These are phyloP conservation scores for Pyxicephalus adspersus DNA, from an alignment of 2,113 vertebrate species.

Conservation along the genomic window DNA sequence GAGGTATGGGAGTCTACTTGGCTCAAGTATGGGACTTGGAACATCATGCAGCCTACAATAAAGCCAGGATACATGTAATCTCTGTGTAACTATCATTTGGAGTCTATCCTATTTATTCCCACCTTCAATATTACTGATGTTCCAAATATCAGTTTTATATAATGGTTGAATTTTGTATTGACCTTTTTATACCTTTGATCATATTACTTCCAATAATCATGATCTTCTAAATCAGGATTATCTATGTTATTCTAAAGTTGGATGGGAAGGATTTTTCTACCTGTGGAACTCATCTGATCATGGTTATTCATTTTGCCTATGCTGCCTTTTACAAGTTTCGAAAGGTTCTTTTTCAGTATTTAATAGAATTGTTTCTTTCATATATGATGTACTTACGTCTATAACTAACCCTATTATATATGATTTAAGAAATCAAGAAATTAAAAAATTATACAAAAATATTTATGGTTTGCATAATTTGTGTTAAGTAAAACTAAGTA, in stretches of 20 bases:
- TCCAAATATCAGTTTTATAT: not conserved
- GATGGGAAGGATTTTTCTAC: conserved; percentile 45
- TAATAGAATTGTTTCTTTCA: not conserved
- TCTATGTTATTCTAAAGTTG: conserved; percentile 31
- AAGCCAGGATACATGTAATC: too few relatives aligned
- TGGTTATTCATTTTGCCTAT: conserved; percentile 30
- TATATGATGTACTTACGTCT: conserved; percentile 20
- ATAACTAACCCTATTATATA: conserved; percentile 45
- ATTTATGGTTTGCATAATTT: too few relatives aligned
- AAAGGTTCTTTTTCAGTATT: not conserved
- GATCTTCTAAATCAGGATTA: conserved; percentile 34
- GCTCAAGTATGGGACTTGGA: too few relatives aligned
- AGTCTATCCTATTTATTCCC: conserved; percentile 12
- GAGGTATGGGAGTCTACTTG: too few relatives aligned
- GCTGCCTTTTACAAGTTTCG: not conserved
- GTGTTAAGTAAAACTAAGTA: too few relatives aligned
- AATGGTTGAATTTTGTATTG: conserved; percentile 11
- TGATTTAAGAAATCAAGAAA: conserved; percentile 43
- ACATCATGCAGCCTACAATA: too few relatives aligned
- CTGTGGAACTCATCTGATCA: conserved; percentile 26
- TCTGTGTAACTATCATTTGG: too few relatives aligned
- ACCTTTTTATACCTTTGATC: not conserved
- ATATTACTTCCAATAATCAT: conserved; percentile 40
- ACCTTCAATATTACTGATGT: not conserved
- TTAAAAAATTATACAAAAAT: not conserved